Evolutionary conservation across 2,797 vertebrate genomes (phyloP), one percentile per base, ranked within the genome.

Genomic region (Rhinoraja longicauda): DNA sequence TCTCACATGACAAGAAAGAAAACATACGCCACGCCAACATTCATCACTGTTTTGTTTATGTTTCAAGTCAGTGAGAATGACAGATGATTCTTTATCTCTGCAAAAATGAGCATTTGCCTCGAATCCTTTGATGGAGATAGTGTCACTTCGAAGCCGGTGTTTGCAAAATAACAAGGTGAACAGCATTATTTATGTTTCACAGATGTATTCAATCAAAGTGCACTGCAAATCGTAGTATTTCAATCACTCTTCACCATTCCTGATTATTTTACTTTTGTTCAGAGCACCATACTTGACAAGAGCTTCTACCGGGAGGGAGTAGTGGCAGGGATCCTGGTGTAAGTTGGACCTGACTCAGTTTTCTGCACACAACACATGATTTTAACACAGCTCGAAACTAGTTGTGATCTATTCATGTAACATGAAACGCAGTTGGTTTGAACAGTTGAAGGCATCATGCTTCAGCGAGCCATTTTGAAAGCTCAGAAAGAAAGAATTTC

Each of bases 61-160:
- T 67, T 88, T 88, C 59, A 67, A 36, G n/a, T 88, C n/a, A 32
- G 17, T 88, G 62, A 88, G 32, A 21, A 88, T 88, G 84, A 88
- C 84, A 26, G 81, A 59, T 86, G 36, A 17, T 64, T 64, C n/a
- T 67, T 67, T 88, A 59, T 64, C 59, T 21, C 59, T 64, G 84
- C 53, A 62, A 86, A 88, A 64, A 59, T 32, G 19, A 19, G 59
- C n/a, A 64, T 64, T 88, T 88, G n/a, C 84, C 62, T 64, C 36
- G 17, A 19, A 7, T 62, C 53, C 62, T 88, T 88, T 64, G 57
- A 17, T n/a, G 19, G 64, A 88, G 84, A 67, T 29, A 21, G 59
- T 86, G n/a, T 64, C 15, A 45, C 62, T 67, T 88, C 67, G 67
- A 88, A 88, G 21, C 7, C n/a, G 32, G 17, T 67, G n/a, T 21